Percentiles rank a stretch among this genome's conserved stretches.
Conservation (phyloP, 2,888 invertebrate genomes). For the Cyclophora punctaria region DNA sequence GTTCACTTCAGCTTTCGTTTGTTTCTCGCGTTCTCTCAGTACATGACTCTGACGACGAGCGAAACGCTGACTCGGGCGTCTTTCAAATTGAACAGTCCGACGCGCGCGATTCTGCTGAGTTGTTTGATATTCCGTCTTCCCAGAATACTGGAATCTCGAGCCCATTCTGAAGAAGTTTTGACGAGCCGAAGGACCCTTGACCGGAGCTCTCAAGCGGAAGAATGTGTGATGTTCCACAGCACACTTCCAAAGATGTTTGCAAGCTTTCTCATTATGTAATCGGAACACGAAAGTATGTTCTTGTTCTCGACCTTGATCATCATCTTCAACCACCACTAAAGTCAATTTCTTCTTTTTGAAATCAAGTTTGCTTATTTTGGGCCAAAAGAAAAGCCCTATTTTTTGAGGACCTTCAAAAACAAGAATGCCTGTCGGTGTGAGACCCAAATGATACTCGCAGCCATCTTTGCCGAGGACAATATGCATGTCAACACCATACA, state of each 20-base stretch:
- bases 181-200: slow-evolving; percentile 89
- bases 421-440: slow-evolving; percentile 98
- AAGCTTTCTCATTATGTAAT: slow-evolving; percentile 96
- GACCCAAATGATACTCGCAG: slow-evolving; percentile 94
- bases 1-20: slow-evolving; percentile 50
- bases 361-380: slow-evolving; percentile 97
- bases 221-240: slow-evolving; percentile 99
- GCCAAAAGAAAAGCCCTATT: slow-evolving; percentile 99
- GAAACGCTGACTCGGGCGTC: slow-evolving; percentile 96
- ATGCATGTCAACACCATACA: slow-evolving; percentile 99
- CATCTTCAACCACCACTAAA: slow-evolving; percentile 98
- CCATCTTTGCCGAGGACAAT: slow-evolving; percentile 97
- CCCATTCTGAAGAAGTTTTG: slow-evolving; percentile 99
- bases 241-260: slow-evolving; percentile 99
- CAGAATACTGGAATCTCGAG: slow-evolving; percentile 94
- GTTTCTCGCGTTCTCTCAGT: slow-evolving; percentile 84
- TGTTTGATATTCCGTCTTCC: slow-evolving; percentile 98
- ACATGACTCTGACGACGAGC: slow-evolving; percentile 94
- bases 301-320: slow-evolving; percentile 96
- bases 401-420: slow-evolving; percentile 98
- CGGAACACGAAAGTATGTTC: slow-evolving; percentile 99
- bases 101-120: slow-evolving; percentile 92
- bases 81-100: slow-evolving; percentile 95
- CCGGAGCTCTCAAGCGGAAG: slow-evolving; percentile 93
- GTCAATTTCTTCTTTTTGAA: slow-evolving; percentile 99